Evolutionary conservation across 2,888 invertebrate species (phyloP).

Genomic region (Tanytarsus gracilentus): DNA sequence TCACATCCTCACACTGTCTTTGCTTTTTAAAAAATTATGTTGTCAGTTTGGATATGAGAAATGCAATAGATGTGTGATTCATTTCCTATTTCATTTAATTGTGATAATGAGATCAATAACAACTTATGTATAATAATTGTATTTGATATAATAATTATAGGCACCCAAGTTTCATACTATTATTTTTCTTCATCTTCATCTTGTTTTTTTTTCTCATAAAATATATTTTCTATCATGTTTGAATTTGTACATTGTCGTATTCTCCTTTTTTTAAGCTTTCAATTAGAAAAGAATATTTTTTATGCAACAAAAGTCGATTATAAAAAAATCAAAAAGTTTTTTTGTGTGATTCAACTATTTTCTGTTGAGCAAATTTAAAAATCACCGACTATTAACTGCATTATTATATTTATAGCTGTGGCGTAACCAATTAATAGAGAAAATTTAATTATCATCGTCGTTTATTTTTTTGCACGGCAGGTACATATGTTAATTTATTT

Average conservation of each 20-base stretch:
- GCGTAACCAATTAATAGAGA: too few species aligned
- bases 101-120: conserved; percentile 29
- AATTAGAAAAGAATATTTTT: background rate
- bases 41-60: too few species aligned
- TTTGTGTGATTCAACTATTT: too few species aligned
- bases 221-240: conserved; percentile 25
- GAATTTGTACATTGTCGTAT: conserved; percentile 25
- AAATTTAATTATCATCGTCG: background rate
- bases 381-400: too few species aligned
- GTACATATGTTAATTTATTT: conserved; percentile 23
- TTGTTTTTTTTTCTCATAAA: conserved; percentile 19
- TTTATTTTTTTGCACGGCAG: conserved; percentile 23
- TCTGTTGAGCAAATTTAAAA: too few species aligned
- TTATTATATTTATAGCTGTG: too few species aligned
- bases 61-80: background rate
- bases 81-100: conserved; percentile 26
- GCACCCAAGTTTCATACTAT: conserved; percentile 30
- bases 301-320: too few species aligned
- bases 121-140: conserved; percentile 29
- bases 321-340: too few species aligned
- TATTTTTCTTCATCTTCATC: conserved; percentile 17
- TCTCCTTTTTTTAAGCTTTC: background rate
- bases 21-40: too few species aligned
- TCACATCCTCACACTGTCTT: too few species aligned
- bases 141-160: conserved; percentile 29